These are phyloP conservation scores for Aphaenogaster rudis DNA, from an alignment of 1,140 invertebrate species.

Conservation along the genomic window DNA sequence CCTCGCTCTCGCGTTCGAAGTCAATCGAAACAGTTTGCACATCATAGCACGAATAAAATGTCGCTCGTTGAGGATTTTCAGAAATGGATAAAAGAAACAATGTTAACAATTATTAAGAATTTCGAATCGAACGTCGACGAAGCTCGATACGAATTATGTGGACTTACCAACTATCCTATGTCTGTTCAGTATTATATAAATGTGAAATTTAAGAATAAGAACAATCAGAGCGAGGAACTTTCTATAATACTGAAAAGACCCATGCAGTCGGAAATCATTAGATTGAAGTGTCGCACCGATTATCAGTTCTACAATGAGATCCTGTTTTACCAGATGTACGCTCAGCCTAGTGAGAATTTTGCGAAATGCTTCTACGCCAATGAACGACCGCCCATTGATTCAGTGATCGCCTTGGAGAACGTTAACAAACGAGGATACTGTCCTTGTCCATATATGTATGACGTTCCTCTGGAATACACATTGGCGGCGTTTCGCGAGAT, in stretches of 20 bases:
- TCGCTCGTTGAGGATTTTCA: not conserved
- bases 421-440: conserved; percentile 61
- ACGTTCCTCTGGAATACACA: conserved; percentile 74
- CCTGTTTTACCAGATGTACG: conserved; percentile 75
- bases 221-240: not conserved
- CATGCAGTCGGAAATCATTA: accelerated
- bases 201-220: conserved; percentile 44
- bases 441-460: conserved; percentile 27
- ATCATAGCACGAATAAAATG: not conserved
- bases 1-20: not conserved
- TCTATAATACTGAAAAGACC: not conserved
- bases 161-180: not conserved
- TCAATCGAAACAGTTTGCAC: not conserved
- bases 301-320: conserved; percentile 80
- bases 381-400: conserved; percentile 8
- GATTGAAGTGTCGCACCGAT: not conserved
- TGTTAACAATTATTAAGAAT: not conserved
- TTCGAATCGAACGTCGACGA: not conserved
- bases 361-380: conserved; percentile 66
- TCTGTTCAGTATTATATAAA: conserved; percentile 68
- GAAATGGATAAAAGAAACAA: not conserved
- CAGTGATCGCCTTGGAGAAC: conserved; percentile 80
- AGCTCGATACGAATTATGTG: conserved; percentile 24
- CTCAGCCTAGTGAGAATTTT: conserved; percentile 22
- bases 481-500: conserved; percentile 79